Base-by-base conservation (phyloP, 2,888 invertebrate genomes). In the Charanyca ferruginea region DNA sequence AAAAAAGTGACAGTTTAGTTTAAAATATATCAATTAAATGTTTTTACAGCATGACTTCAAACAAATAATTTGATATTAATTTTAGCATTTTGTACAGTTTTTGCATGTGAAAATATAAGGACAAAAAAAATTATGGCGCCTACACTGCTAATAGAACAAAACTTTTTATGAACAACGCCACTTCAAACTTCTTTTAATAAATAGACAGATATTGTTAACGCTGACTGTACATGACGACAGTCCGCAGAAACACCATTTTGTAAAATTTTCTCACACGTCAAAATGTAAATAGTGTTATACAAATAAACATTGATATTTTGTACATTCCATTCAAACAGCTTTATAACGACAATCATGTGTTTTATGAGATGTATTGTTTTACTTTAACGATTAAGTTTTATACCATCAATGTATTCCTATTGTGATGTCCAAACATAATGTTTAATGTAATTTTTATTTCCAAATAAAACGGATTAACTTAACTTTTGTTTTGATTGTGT, bases 361-460 rank as follows among this genome's bases (percentile, higher is more conserved):
- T 78, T 66, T 66, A 66, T 70, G 20, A 58, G 52, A 35, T 61
- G 54, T 75, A 73, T 79, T 73, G 68, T 79, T 79, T 80, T 73
- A 79, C 70, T 75, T n/a, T n/a, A n/a, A n/a, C n/a, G n/a, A 73
- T 82, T 83, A 83, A 79, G 80, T 81, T 83, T 82, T 84, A 71
- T 85, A 87, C 84, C 81, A 80, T 81, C 70, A 80, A 83, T 83
- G 80, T 87, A 86, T 87, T 87, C 85, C 83, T 86, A 79, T 83
- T 88, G 88, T 89, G 87, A 89, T 89, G 90, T 88, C 85, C 85
- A 81, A 79, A 81, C 80, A 83, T 82, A 84, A 75, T 74, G 67
- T 81, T n/a, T n/a, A 79, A 86, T 83, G 78, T 89, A 85, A 85
- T 87, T 87, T 86, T 87, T 86, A 88, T 89, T 90, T 84, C 63